Base-by-base conservation (phyloP, 2,888 invertebrate genomes). In the Autographa gamma region DNA sequence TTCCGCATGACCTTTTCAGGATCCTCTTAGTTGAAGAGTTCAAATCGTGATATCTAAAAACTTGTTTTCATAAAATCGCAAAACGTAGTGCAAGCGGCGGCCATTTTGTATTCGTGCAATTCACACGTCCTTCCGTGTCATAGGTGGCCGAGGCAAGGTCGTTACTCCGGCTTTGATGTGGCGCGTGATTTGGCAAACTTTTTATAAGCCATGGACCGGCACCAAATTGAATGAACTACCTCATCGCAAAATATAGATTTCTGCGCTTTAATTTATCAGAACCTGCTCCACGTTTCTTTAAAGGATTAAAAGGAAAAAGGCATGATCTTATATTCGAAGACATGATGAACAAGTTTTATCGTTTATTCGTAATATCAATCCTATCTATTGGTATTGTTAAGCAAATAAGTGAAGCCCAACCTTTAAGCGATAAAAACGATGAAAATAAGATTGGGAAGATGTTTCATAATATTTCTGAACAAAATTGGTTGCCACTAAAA, bases 71-170 rank as follows among this genome's bases (percentile, higher is more conserved):
- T 68, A 60, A 68, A 73, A 69, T 4, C 71, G 71, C 66, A 69
- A 31, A 25, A 64, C 41, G 32, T 48, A 60, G 60, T 59, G 68
- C 60, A 66, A 73, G 70, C 59, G 67, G 58, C 73, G 65, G 73
- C 71, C 73, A 79, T 83, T 81, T 76, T 73, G 71, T 61, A 59
- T 65, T 74, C 65, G 69, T 84, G 74, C 73, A 77, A 80, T 73
- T 76, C 61, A 43, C 70, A 79, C 74, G 77, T 77, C 77, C 80
- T 83, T 80, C 76, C 74, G 74, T 79, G 82, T 84, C 85, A 84
- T 76, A 79, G 77, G 75, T 80, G 79, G 74, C 76, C 59, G 67
- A 70, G 41, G 69, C 77, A 85, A 84, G 84, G 84, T 82, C 83
- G 74, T 81, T 85, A 83, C 83, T 75, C 83, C 71, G 76, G 74